phyloP scores from a whole-genome alignment of 2,888 invertebrate genomes.

The Meghimatium bilineatum region DNA sequence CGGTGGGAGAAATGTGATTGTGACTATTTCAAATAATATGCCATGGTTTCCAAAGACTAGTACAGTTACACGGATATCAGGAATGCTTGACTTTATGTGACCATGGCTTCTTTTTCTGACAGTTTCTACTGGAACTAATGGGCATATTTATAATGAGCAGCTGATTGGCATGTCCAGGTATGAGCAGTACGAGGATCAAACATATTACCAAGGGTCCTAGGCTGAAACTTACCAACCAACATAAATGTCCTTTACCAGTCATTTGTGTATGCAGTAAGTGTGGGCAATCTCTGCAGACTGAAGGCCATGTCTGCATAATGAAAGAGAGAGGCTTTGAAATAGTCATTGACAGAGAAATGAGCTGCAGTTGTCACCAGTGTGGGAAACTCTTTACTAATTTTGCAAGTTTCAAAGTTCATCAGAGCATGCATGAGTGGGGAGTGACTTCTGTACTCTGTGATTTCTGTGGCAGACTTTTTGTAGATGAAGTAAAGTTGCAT shows the following conservation, averaged over 20 bases:
- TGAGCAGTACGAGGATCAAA: background rate
- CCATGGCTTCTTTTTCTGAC: background rate
- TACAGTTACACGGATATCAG: background rate
- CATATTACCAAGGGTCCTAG: background rate
- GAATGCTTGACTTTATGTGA: conserved; percentile 1
- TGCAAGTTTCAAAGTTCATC: conserved; percentile 1
- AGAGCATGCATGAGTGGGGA: background rate
- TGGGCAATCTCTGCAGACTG: background rate
- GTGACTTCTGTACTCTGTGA: background rate
- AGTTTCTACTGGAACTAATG: background rate
- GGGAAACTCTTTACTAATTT: background rate
- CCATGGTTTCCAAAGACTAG: background rate
- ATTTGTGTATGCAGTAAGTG: background rate
- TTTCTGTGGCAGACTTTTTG: background rate
- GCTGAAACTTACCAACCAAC: background rate
- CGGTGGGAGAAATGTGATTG: background rate
- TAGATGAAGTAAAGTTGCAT: background rate
- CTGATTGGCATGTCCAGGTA: background rate
- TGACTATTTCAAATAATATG: background rate
- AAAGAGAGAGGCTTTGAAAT: background rate
- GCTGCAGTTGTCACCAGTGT: background rate
- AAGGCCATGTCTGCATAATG: background rate
- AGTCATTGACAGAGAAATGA: background rate
- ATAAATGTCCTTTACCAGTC: background rate
- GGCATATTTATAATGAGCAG: too few relatives aligned